Percentiles rank a stretch among this genome's conserved stretches.
Evolutionary conservation across 2,888 invertebrate species (phyloP).

Genomic region (Hirtodrosophila trivittata): DNA sequence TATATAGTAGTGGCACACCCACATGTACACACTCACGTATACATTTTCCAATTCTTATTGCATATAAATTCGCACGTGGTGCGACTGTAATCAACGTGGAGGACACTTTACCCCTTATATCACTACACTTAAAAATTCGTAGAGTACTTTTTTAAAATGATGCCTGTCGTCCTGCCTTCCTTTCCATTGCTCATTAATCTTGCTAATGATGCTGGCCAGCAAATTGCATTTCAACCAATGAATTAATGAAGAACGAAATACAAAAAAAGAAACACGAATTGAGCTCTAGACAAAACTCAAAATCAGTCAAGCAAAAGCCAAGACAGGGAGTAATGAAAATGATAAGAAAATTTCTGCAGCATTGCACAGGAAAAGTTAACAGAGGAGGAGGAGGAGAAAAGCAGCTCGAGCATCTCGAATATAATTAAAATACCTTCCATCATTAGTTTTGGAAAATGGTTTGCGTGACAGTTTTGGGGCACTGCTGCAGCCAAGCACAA

Average conservation of each 20-base stretch:
- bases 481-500: constrained; percentile 75
- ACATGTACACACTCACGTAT: constrained; percentile 46
- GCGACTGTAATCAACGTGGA: constrained; percentile 76
- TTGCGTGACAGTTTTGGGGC: constrained; percentile 71
- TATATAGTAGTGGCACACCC: constrained; percentile 38
- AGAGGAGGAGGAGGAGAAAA: constrained; percentile 13
- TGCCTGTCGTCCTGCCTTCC: constrained; percentile 3
- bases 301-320: constrained; percentile 80
- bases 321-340: constrained; percentile 72
- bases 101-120: constrained; percentile 61
- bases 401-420: constrained; percentile 47
- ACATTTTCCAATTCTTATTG: constrained; percentile 81
- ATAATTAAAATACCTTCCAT: constrained; percentile 82
- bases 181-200: constrained; percentile 69
- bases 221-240: constrained; percentile 65
- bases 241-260: constrained; percentile 29
- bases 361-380: constrained; percentile 61
- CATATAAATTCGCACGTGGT: constrained; percentile 81
- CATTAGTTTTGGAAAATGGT: constrained; percentile 80
- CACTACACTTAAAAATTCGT: constrained; percentile 6
- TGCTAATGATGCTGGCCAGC: constrained; percentile 77
- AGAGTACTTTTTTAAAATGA: constrained; percentile 63
- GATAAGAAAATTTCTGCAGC: constrained; percentile 81
- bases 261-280: constrained; percentile 40
- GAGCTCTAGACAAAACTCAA: constrained; percentile 45